These are phyloP conservation scores for Cotesia glomerata DNA, from an alignment of 1,140 invertebrate genomes.

Conservation along the genomic window DNA sequence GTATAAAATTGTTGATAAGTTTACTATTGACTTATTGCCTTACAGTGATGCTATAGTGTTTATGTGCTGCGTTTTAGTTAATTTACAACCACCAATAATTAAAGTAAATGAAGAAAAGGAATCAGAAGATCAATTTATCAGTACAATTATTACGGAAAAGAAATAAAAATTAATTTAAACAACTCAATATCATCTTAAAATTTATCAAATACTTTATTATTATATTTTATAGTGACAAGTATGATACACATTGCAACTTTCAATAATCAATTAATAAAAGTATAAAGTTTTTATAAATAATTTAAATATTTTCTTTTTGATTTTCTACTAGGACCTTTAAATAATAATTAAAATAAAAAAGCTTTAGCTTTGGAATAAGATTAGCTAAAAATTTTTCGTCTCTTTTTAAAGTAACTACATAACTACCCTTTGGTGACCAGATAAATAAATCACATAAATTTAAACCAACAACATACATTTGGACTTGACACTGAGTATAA, in stretches of 20 bases:
- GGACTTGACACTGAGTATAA: slow-evolving; percentile 10
- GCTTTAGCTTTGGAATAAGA: too few species aligned
- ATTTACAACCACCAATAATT: slow-evolving; percentile 24
- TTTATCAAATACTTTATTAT: too few species aligned
- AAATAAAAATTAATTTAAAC: background rate
- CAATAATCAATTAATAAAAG: background rate
- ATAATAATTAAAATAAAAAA: too few species aligned
- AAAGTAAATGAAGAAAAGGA: background rate
- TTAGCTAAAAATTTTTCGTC: too few species aligned
- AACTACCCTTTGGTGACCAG: background rate
- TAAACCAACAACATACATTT: slow-evolving; percentile 6
- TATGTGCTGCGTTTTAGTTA: slow-evolving; percentile 24
- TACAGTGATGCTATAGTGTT: slow-evolving; percentile 10
- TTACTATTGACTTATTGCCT: slow-evolving; percentile 20
- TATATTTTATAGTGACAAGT: too few species aligned
- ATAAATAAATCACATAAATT: background rate
- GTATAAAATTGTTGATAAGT: slow-evolving; percentile 40
- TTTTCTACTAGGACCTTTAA: too few species aligned
- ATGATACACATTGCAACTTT: background rate
- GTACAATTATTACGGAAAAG: background rate
- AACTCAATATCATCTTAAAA: background rate
- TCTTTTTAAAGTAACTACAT: too few species aligned
- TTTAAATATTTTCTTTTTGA: too few species aligned
- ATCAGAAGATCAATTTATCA: background rate
- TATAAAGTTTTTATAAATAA: too few species aligned